Base-by-base conservation (phyloP, 2,797 vertebrate species). In the Chromobotia macracanthus region DNA sequence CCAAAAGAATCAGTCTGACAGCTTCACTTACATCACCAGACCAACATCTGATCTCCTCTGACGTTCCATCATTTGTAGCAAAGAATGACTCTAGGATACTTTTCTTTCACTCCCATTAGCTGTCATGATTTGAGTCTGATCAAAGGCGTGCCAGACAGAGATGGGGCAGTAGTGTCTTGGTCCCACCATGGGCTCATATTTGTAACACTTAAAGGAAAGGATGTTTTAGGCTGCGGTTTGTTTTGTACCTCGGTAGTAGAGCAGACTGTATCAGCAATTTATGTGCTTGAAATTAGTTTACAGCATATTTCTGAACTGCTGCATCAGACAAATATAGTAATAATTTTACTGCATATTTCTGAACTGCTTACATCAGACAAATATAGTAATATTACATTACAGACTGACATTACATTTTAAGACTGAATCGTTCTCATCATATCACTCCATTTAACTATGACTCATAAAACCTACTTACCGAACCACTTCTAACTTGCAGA, bases 71-170 rank as follows among this genome's bases (percentile, higher is more conserved):
- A 75, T 77, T 77, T 53, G 56, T 76, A 19, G 21, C 77, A 67
- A 75, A 60, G 41, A 38, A 82, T 72, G 82, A 85, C 75, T 85
- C 72, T 48, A 38, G 58, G 70, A 77, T 77, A 19, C 79, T 79
- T 81, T 79, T 83, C 70, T 75, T 63, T 80, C 44, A 63, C n/a
- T 3, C 55, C 71, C 75, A 64, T 83, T 81, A 80, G 66, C 77
- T 78, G 72, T 25, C 66, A 75, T 67, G 80, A 80, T 84, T 83
- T 78, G 67, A 80, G 75, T 63, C 51, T 35, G 23, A 85, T 80
- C 79, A 77, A 76, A 83, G 46, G 74, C 50, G n/a, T 53, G n/a
- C 68, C 23, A n/a, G 44, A 31, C 38, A n/a, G 50, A 48, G 46
- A 21, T 13, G 28, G 25, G 35, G 74, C 31, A 31, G 68, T 8